Percentiles rank a stretch among this genome's conserved stretches.
phyloP scores from a whole-genome alignment of 2,888 invertebrate species.

The Fabriciana adippe region DNA sequence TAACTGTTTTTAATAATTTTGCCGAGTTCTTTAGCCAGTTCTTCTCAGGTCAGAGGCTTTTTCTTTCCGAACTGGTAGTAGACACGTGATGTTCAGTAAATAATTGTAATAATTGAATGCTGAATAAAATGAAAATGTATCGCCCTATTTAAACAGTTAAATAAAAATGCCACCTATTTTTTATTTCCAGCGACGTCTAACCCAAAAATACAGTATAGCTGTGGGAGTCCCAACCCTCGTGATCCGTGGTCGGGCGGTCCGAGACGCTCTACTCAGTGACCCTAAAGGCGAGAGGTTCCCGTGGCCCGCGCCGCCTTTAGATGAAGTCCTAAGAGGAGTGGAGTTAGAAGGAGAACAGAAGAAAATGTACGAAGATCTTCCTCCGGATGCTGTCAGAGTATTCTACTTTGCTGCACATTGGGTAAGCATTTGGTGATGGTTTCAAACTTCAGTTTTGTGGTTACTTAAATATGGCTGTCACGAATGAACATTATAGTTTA shows the following conservation, averaged over 20 bases:
- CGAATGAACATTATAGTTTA: no score
- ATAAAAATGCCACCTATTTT: constrained; percentile 35
- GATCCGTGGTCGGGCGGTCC: constrained; percentile 87
- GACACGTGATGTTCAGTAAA: no score
- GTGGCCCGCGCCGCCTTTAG: constrained; percentile 88
- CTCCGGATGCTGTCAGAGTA: constrained; percentile 85
- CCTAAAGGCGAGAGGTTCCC: constrained; percentile 86
- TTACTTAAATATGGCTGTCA: no score
- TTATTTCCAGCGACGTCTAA: constrained; percentile 85
- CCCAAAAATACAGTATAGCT: constrained; percentile 89
- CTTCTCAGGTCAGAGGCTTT: no score
- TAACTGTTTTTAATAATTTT: no score
- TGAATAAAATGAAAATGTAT: no score
- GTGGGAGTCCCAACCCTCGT: constrained; percentile 89
- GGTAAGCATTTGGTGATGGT: constrained; percentile 79
- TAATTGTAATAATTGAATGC: no score
- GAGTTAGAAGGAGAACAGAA: constrained; percentile 64
- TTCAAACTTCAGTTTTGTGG: constrained; percentile 14
- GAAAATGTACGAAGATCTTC: constrained; percentile 82
- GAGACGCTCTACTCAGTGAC: constrained; percentile 85
- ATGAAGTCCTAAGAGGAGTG: constrained; percentile 81
- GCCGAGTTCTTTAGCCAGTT: no score
- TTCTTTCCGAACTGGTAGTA: no score
- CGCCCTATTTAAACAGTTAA: not conserved
- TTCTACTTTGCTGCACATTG: constrained; percentile 95